A percentile compares a stretch with the other conserved stretches of the same genome.
phyloP scores from a whole-genome alignment of 2,888 invertebrate species.

The Dugesia japonica region DNA sequence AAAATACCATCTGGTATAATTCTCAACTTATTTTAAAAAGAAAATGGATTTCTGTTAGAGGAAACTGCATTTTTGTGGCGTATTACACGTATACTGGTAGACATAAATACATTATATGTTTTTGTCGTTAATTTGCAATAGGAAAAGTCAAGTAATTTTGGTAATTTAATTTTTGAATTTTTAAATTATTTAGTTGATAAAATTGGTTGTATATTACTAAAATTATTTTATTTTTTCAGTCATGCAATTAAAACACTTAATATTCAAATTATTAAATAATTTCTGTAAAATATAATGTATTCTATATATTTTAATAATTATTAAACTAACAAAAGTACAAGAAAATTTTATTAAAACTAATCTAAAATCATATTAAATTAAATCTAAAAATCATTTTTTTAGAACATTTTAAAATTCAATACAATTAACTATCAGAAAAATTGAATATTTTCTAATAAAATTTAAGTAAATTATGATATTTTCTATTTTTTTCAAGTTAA shows the following conservation, averaged over 20 bases:
- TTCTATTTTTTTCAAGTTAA: too few species aligned
- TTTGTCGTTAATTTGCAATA: constrained; percentile 6
- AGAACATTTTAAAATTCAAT: too few species aligned
- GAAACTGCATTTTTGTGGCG: background rate
- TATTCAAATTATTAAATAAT: too few species aligned
- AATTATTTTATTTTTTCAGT: background rate
- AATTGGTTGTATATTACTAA: background rate
- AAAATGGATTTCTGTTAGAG: constrained; percentile 20
- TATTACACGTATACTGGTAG: constrained; percentile 20
- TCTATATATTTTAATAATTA: too few species aligned
- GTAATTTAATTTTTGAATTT: constrained; percentile 2
- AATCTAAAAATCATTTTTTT: too few species aligned
- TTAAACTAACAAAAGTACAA: too few species aligned
- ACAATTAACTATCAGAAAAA: too few species aligned
- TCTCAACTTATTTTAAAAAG: background rate
- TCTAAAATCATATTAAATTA: too few species aligned
- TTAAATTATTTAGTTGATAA: constrained; percentile 13
- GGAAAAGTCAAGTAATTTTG: constrained; percentile 15
- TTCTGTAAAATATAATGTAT: too few species aligned
- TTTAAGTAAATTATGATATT: too few species aligned
- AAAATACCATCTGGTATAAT: background rate
- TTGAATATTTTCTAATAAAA: too few species aligned
- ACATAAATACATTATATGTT: constrained; percentile 8
- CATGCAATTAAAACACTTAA: constrained; percentile 20
- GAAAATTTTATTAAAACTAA: too few species aligned